A percentile compares a stretch with the other conserved stretches of the same genome.
phyloP scores from a whole-genome alignment of 2,797 vertebrate species.

The Pipistrellus pipistrellus region DNA sequence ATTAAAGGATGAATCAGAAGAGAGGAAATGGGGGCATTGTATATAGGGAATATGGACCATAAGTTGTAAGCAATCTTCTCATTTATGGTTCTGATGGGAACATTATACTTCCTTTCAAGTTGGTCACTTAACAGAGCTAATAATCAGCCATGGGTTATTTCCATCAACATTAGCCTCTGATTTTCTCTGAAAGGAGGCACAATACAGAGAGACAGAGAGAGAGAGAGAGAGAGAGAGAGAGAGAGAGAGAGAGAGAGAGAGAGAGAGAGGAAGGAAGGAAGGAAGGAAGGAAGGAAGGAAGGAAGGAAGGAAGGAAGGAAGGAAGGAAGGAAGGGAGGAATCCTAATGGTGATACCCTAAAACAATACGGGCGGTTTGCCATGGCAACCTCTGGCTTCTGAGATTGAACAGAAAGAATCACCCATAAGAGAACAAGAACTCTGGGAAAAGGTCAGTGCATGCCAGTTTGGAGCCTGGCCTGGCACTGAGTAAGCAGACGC shows the following conservation, averaged over 20 bases:
- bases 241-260: too few species aligned
- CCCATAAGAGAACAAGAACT: neutral
- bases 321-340: neutral
- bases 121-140: slow-evolving; percentile 42
- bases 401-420: slow-evolving; percentile 30
- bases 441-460: neutral
- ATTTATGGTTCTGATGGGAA: slow-evolving; percentile 24
- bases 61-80: slow-evolving; percentile 58
- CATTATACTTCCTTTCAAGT: slow-evolving; percentile 36
- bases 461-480: slow-evolving; percentile 23
- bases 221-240: too few species aligned
- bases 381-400: slow-evolving; percentile 10
- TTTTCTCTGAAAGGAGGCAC: slow-evolving; percentile 62
- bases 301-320: too few species aligned
- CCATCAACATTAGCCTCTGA: slow-evolving; percentile 42
- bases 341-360: neutral
- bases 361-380: neutral
- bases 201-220: neutral
- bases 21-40: neutral
- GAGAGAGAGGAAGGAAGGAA: too few species aligned
- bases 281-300: too few species aligned
- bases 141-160: slow-evolving; percentile 58
- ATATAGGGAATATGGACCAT: neutral
- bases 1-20: slow-evolving; percentile 57
- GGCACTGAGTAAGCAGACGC: neutral